Conservation (phyloP, 1,140 invertebrate species). For the Odontomachus brunneus region DNA sequence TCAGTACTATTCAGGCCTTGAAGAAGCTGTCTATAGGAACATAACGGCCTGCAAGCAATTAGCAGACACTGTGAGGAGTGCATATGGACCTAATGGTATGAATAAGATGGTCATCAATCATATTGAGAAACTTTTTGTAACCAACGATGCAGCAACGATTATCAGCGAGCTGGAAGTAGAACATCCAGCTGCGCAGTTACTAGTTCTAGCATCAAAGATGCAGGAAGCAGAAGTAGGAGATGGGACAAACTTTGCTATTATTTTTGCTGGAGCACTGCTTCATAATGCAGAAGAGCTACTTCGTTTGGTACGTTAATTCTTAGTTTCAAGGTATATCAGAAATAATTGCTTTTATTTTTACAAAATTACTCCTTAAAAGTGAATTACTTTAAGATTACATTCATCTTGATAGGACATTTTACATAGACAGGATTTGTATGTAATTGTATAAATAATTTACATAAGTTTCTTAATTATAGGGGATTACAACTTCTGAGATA, state of each 20-base stretch:
- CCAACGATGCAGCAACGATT: constrained; percentile 99
- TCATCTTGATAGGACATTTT: not conserved
- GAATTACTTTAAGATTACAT: not conserved
- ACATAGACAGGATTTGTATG: not conserved
- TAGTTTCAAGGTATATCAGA: not conserved
- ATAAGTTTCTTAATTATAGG: constrained; percentile 85
- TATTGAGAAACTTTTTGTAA: constrained; percentile 99
- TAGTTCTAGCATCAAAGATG: constrained; percentile 98
- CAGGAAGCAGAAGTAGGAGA: constrained; percentile 99
- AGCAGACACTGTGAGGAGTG: constrained; percentile 95
- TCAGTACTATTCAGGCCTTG: constrained; percentile 97
- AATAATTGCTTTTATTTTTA: constrained; percentile 8
- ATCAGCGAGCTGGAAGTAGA: constrained; percentile 98
- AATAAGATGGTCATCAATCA: constrained; percentile 99
- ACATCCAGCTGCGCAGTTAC: constrained; percentile 99
- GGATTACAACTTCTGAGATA: constrained; percentile 97
- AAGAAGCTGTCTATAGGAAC: constrained; percentile 98
- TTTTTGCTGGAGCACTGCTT: constrained; percentile 96
- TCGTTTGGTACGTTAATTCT: constrained; percentile 87
- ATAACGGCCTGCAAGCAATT: constrained; percentile 98
- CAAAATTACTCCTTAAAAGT: not conserved
- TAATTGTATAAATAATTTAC: not conserved
- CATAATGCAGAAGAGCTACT: constrained; percentile 97
- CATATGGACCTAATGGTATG: constrained; percentile 99
- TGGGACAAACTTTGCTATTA: constrained; percentile 99